Base-by-base conservation (phyloP, 2,113 vertebrate genomes). In the Pygoscelis adeliae region DNA sequence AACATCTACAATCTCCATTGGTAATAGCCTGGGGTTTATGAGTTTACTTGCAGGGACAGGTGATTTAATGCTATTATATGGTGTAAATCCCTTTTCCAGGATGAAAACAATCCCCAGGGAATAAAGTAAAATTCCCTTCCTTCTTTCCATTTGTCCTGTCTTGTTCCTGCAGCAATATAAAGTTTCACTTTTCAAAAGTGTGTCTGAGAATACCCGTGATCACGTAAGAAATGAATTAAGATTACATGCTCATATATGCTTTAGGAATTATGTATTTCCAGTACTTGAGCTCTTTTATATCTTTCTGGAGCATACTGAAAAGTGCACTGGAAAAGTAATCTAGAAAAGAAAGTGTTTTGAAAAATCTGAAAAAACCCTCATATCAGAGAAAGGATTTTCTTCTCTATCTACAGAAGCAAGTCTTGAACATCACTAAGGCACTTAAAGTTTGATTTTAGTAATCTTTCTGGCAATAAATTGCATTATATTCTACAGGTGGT, bases 11-110 rank as follows among this genome's bases (percentile, higher is more conserved):
- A 6, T 18, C 21, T 89, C 62, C 5, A 30, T 85, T 87, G 32
- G 19, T 56, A 56, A 65, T 5, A 6, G 23, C 18, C 12, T 62
- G 62, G 19, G 2, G 25, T 83, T 89, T 83, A 36, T 34, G 47
- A 87, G 52, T 87, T 91, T 58, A 91, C 77, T 74, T 91, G 23
- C 77, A 94, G 70, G 53, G 25, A 83, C 66, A 90, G 61, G 84
- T 87, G 81, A 90, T 89, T 93, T 93, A 91, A 83, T 89, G 47
- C 67, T 69, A 14, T 59, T 89, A 58, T n/a, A n/a, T 47, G 29
- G 56, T 55, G 23, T 38, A 95, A 94, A 93, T 93, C 40, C 30
- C 16, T 93, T 89, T 93, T 93, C 58, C 78, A 90, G 82, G 74
- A 80, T 49, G 62, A 55, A 85, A 93, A 72, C 40, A 49, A 72